Evolutionary conservation across 2,113 vertebrate genomes (phyloP), one percentile per base, ranked within the genome.

Genomic region (Solea senegalensis): DNA sequence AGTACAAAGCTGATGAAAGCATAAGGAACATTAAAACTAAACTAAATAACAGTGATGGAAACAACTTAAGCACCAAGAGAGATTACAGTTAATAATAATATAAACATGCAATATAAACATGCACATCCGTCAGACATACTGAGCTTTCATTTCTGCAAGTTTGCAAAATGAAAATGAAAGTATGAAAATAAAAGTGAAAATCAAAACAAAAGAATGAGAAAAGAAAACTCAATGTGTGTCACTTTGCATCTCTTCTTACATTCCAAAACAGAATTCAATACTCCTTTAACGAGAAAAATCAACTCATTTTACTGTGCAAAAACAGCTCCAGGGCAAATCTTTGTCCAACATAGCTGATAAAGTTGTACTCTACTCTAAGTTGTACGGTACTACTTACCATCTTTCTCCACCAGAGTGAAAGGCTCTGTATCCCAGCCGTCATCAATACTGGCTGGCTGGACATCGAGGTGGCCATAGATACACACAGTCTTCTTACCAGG

Each of bases 371-470:
- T 21, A 21, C 21, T 21, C 21, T 21, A 21, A 21, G 21, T 21
- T 21, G 21, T 21, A 21, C 21, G 1, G 21, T 21, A 21, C 21
- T 21, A 21, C 21, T 93, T 85, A 99, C 98, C 97, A 0, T 99
- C 95, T 82, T 93, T 96, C 82, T 99, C 97, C 59, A 94, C 95
- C 91, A 99, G 65, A 0, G 94, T 96, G 88, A 99, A 99, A 46
- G 98, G 98, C 53, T 98, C 96, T 0, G 96, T 96, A 45, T 98
- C 96, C 97, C 98, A 99, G 66, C 98, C 98, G 0, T 99, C 97
- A 1, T 92, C 88, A 3, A 96, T 71, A 7, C 81, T 87, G 0
- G 98, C 98, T 1, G 98, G 98, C 78, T 99, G 98, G 49, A 99
- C 98, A 9, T 99, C 98, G 60, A 99, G 90, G 64, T 99, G 98